phyloP scores from a whole-genome alignment of 2,888 invertebrate species.

The Sipha maydis region DNA sequence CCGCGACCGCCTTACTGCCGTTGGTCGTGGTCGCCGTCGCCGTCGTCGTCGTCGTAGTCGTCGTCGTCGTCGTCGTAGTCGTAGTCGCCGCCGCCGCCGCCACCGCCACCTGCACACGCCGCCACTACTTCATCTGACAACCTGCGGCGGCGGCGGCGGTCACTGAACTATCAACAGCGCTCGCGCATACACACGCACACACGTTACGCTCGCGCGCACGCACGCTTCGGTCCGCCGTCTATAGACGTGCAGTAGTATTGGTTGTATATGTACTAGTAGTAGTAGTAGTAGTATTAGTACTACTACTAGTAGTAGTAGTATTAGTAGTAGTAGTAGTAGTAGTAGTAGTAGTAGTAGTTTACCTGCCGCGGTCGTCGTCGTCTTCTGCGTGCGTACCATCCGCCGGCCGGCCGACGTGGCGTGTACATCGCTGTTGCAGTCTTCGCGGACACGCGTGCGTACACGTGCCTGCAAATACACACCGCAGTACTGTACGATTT shows the following conservation, averaged over 20 bases:
- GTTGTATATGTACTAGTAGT: background rate
- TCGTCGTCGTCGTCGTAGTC: background rate
- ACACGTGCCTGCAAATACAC: background rate
- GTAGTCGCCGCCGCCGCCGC: constrained; percentile 3
- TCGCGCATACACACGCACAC: constrained; percentile 6
- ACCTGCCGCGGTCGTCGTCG: constrained; percentile 56
- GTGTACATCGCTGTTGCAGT: background rate
- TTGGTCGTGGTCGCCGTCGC: background rate
- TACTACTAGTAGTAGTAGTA: background rate
- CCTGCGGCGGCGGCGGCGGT: constrained; percentile 57
- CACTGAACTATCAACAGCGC: constrained; percentile 60
- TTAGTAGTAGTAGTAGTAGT: background rate
- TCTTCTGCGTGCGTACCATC: constrained; percentile 33
- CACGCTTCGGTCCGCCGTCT: background rate
- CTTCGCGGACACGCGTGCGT: constrained; percentile 1
- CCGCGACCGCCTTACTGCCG: constrained; percentile 1
- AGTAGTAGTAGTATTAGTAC: background rate
- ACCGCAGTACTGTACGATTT: background rate
- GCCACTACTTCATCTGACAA: constrained; percentile 53
- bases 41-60: background rate
- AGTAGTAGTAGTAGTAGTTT: constrained; percentile 26
- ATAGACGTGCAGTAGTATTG: background rate
- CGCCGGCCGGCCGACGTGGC: constrained; percentile 18
- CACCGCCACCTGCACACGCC: background rate
- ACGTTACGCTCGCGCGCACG: constrained; percentile 31